Evolutionary conservation across 53 echinoderm and acorn worm species (phyloP), one percentile per base, ranked within the genome.

Genomic region (Holothuria scabra): DNA sequence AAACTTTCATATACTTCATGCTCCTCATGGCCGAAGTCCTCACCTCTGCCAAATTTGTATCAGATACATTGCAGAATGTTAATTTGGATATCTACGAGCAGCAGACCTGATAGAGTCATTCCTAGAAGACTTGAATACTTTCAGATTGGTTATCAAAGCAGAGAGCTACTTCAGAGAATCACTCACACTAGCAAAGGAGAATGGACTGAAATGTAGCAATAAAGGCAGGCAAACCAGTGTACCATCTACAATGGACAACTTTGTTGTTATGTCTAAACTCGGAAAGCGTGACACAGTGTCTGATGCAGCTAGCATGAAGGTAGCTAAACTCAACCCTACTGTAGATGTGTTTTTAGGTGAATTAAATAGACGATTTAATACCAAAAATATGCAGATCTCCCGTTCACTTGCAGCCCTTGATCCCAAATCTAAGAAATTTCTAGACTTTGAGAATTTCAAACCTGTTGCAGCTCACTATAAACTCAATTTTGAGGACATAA

Each of bases 351-450:
- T 85, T 37, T 60, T 85, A 20, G 74, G 74, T 58, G 85, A 85
- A 85, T 60, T 85, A 33, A 85, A 85, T 74, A 34, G 34, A 25
- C 21, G 85, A 85, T 85, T 85, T 48, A 85, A 74, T 37, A 23
- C 61, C 28, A 74, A 85, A 85, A 85, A 85, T 25, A 28, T 75
- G 34, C 71, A 52, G 29, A 85, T 74, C 28, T 85, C 60, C 16
- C 76, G 85, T n/a, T 85, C 46, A 8, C 85, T 85, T 19, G 31
- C 85, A 61, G 85, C 85, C 25, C 60, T 75, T 56, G 85, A 85
- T 44, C 64, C 86, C 65, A n/a, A n/a, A n/a, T n/a, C n/a, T n/a
- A n/a, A n/a, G n/a, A n/a, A n/a, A n/a, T n/a, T n/a, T n/a, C n/a
- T 86, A 20, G 66, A 86, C 34, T 86, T 64, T 61, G 59, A 86